Evolutionary conservation across 2,888 invertebrate genomes (phyloP), one percentile per base, ranked within the genome.

Genomic region (Dysmachus trigonus): DNA sequence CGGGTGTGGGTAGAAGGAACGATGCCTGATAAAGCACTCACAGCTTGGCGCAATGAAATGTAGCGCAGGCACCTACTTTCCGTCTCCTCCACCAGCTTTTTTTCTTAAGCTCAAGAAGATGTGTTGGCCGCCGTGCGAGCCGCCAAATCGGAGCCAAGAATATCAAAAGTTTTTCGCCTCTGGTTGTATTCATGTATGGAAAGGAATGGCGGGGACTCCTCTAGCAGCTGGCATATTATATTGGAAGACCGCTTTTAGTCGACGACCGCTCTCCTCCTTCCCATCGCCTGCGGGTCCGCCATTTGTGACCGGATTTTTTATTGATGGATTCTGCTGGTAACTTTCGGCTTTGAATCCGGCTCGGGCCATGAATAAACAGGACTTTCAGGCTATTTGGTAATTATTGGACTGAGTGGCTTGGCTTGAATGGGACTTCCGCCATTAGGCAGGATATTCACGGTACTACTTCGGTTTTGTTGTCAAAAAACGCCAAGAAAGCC

Each of bases 71-170:
- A 62, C 7, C 18, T 35, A 27, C 41, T 30, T 41, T 41, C 71
- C 62, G 62, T 82, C 35, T 62, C 15, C 71, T 30, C 41, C 27
- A 22, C 7, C 33, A 22, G 31, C 62, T 82, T 62, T 82, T 71
- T 72, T 83, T 83, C 35, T 31, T 62, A 18, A 22, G 62, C 62
- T 62, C 62, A 62, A 72, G 30, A 22, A 47, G 38, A 72, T 27
- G 33, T 41, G 71, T 30, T 38, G 83, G 35, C 83, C 71, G 38
- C 72, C 33, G 83, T 27, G 41, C 38, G 72, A 83, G 83, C 83
- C 83, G 83, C 83, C 83, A 83, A 83, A 83, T 71, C 33, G 83
- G 83, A 83, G 83, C 83, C 83, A 83, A 82, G 83, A 83, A 72
- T 72, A 83, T 83, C 72, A 83, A 83, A 83, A 83, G 83, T 83